Evolutionary conservation across 2,797 vertebrate species (phyloP), one percentile per base, ranked within the genome.

Genomic region (Thalassophryne amazonica): DNA sequence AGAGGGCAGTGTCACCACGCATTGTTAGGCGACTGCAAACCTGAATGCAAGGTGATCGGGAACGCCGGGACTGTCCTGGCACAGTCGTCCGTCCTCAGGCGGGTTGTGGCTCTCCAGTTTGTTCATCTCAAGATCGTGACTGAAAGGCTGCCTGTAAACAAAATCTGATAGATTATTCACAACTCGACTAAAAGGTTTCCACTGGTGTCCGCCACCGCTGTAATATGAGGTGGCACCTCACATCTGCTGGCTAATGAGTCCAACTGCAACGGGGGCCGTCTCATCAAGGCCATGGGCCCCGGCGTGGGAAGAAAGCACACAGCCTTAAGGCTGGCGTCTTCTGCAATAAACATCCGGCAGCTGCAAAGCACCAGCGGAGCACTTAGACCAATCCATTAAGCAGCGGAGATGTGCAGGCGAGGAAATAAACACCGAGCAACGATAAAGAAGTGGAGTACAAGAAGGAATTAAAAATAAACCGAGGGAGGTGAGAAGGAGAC

Each of bases 361-460:
- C 67, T 69, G 80, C 65, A 38, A 52, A 78, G 69, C 64, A 63
- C 73, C 60, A 5, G 62, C 78, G 78, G 72, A 80, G 69, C 75
- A 73, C 78, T 81, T 76, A 52, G 57, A 81, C 82, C 64, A 81
- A 80, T 78, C 75, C 63, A 77, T 80, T 82, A 78, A 59, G 72
- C 80, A 65, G 45, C 64, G 30, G 54, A 55, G 69, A 64, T 35
- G 18, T 69, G 71, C 25, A 43, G 45, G 40, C 10, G 54, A 56
- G 53, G 62, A 81, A 69, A 76, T 67, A 73, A 73, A 72, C 52
- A 69, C 47, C 30, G 51, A 20, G 47, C 40, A 60, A 42, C 36
- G 40, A 61, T 57, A 45, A 40, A 60, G 23, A 30, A 60, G 60
- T 43, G 51, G 56, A 31, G 52, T 50, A 60, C 61, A 61, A 53